These are phyloP conservation scores for Cricetomys ansorgei DNA, from an alignment of 2,113 vertebrate genomes.

Conservation along the genomic window DNA sequence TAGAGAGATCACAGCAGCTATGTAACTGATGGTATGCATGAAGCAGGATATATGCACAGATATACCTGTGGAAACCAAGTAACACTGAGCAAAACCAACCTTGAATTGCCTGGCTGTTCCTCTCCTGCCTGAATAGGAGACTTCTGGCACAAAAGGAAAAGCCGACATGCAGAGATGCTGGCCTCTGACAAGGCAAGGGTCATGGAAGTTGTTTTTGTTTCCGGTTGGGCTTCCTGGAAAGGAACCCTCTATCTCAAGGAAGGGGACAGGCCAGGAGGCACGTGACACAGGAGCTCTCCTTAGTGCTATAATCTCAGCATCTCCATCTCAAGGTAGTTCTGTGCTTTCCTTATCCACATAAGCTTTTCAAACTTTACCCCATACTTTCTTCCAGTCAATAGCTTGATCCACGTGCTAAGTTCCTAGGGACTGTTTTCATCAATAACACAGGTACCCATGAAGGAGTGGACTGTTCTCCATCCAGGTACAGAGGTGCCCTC, in stretches of 20 bases:
- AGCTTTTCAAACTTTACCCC: neutral
- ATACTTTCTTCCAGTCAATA: neutral
- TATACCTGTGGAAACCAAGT: rapidly evolving
- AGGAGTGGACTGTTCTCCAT: too few relatives aligned
- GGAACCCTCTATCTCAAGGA: rapidly evolving
- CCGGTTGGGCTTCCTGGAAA: rapidly evolving
- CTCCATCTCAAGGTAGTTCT: neutral
- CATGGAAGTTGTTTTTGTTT: rapidly evolving
- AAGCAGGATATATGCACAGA: rapidly evolving
- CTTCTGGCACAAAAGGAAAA: neutral
- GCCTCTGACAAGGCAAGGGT: neutral
- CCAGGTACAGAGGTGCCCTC: too few relatives aligned
- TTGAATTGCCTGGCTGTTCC: neutral
- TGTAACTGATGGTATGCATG: neutral
- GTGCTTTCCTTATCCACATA: too few relatives aligned
- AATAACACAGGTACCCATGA: rapidly evolving
- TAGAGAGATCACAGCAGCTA: neutral
- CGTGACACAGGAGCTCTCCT: neutral
- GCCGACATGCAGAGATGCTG: neutral
- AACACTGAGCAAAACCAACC: neutral
- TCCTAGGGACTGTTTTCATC: neutral
- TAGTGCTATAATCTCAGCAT: rapidly evolving
- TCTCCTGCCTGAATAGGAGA: rapidly evolving
- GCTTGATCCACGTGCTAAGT: neutral
- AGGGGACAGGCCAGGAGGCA: neutral